phyloP scores from a whole-genome alignment of 2,113 vertebrate species.

The Bos taurus region DNA sequence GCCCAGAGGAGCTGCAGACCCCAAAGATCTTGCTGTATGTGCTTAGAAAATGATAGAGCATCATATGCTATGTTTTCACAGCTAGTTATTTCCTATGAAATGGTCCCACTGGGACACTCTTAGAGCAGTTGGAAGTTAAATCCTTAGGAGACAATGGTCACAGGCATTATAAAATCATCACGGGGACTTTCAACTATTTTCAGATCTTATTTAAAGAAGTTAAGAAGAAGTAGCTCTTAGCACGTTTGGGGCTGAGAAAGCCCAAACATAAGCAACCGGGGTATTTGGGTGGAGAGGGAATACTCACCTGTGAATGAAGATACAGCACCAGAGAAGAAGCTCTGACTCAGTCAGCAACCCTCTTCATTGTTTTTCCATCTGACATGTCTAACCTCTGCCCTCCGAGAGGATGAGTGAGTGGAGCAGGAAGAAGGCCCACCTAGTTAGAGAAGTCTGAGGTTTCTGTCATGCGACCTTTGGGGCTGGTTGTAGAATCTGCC shows the following conservation, averaged over 20 bases:
- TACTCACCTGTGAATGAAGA: neutral
- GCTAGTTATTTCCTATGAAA: constrained; percentile 10
- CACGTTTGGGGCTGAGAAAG: neutral
- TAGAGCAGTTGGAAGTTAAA: constrained; percentile 19
- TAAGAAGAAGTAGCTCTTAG: neutral
- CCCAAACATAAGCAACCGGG: neutral
- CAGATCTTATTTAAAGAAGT: neutral
- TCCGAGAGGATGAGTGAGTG: neutral
- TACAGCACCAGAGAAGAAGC: neutral
- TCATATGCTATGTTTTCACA: neutral
- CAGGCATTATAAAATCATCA: neutral
- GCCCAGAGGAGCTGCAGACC: neutral
- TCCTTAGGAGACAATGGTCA: neutral
- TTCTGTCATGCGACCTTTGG: neutral
- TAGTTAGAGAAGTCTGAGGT: neutral
- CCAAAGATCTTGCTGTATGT: neutral
- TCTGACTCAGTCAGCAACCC: neutral
- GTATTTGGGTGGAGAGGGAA: rapidly evolving
- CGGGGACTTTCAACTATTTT: neutral
- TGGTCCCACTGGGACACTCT: neutral
- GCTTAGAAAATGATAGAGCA: neutral
- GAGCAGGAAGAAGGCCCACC: neutral
- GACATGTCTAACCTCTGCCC: neutral
- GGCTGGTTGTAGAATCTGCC: neutral
- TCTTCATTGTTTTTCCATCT: neutral